phyloP scores from a whole-genome alignment of 2,888 invertebrate species.

The Drosophila nigricruria region DNA sequence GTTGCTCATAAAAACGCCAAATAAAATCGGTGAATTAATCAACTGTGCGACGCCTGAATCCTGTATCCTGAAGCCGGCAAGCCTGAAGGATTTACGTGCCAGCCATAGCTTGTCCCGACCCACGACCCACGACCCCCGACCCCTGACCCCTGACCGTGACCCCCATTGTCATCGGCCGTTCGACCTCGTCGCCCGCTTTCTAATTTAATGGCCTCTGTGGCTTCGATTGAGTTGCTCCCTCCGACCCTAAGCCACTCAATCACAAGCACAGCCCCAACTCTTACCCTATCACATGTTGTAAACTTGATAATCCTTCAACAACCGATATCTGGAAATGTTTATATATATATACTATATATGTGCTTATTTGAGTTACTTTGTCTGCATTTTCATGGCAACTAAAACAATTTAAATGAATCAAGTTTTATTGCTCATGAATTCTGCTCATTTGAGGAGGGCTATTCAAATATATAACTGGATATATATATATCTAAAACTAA shows the following conservation, averaged over 20 bases:
- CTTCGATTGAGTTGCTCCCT: slow-evolving; percentile 41
- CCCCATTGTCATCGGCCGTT: slow-evolving; percentile 33
- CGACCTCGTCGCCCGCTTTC: slow-evolving; percentile 29
- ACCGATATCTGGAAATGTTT: neutral
- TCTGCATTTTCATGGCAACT: slow-evolving; percentile 27
- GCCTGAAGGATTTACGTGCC: slow-evolving; percentile 55
- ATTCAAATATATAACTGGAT: slow-evolving; percentile 21
- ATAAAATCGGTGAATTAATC: slow-evolving; percentile 74
- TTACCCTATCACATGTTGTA: slow-evolving; percentile 13
- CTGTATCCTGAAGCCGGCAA: slow-evolving; percentile 38
- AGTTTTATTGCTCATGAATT: slow-evolving; percentile 43
- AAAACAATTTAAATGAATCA: slow-evolving; percentile 27
- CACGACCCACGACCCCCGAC: neutral
- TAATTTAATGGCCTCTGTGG: slow-evolving; percentile 49
- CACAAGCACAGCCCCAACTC: neutral
- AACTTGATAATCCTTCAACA: slow-evolving; percentile 19
- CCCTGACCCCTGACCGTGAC: slow-evolving; percentile 8
- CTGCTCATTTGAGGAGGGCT: slow-evolving; percentile 2
- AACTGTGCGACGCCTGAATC: slow-evolving; percentile 50
- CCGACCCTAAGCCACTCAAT: neutral
- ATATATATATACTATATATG: neutral
- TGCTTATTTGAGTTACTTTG: slow-evolving; percentile 17
- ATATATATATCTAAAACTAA: too few species aligned
- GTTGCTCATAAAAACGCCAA: slow-evolving; percentile 71
- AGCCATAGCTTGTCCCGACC: neutral